Conservation (phyloP, 2,113 vertebrate species). For the Corythornis vintsioides region DNA sequence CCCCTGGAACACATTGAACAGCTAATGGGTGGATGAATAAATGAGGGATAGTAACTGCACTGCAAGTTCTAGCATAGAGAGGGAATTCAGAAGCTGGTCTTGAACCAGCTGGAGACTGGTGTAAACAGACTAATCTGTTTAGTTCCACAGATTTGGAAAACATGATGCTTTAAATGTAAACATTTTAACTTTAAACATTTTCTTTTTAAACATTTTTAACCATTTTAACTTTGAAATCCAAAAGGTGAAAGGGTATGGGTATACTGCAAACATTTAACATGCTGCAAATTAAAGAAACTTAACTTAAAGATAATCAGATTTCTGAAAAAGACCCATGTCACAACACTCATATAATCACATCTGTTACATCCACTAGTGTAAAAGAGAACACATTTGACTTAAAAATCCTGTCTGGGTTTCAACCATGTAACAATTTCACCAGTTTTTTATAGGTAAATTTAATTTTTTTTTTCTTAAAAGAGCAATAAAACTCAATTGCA, state of each 20-base stretch:
- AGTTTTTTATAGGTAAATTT: neutral
- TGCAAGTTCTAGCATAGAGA: neutral
- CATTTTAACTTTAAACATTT: too few relatives aligned
- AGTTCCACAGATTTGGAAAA: neutral
- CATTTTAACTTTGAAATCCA: neutral
- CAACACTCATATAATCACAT: neutral
- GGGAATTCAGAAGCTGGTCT: neutral
- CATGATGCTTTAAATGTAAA: neutral
- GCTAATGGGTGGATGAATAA: neutral
- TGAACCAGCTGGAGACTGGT: neutral
- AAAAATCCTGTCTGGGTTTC: neutral
- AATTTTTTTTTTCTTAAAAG: neutral
- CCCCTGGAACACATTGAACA: constrained; percentile 77
- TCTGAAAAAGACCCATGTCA: neutral
- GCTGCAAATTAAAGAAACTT: neutral
- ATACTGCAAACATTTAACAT: neutral
- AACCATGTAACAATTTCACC: neutral
- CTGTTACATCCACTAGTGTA: neutral
- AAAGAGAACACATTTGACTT: neutral
- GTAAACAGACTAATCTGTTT: neutral
- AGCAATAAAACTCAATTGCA: neutral
- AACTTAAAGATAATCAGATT: neutral
- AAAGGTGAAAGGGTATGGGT: neutral
- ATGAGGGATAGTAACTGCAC: neutral
- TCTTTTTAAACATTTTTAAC: too few relatives aligned